Percentiles rank a stretch among this genome's conserved stretches.
Conservation (phyloP, 2,797 vertebrate genomes). For the Ispidina picta region DNA sequence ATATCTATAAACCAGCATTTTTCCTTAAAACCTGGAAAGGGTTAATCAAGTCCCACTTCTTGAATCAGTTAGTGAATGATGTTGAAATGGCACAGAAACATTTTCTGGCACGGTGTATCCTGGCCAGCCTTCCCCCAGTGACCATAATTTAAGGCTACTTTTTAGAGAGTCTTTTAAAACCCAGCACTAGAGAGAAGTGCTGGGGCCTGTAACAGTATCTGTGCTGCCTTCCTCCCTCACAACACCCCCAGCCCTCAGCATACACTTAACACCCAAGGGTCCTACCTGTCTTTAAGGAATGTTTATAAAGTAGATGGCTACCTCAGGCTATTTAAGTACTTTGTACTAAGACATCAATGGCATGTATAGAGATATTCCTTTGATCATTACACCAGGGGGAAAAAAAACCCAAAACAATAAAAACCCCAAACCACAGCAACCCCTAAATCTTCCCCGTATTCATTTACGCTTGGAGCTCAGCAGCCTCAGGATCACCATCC, state of each 20-base stretch:
- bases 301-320: constrained; percentile 51
- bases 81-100: constrained; percentile 19
- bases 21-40: constrained; percentile 6
- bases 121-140: constrained; percentile 40
- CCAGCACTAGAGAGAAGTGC: background rate
- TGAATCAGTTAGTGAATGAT: constrained; percentile 1
- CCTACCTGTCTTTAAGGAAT: constrained; percentile 62
- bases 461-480: constrained; percentile 44
- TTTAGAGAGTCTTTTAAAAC: constrained; percentile 38
- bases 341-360: constrained; percentile 67
- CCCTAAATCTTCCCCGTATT: constrained; percentile 38
- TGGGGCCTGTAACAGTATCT: constrained; percentile 26
- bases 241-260: background rate
- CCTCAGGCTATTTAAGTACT: constrained; percentile 56
- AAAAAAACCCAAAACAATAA: background rate
- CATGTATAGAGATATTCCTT: constrained; percentile 60
- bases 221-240: background rate
- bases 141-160: constrained; percentile 51
- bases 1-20: background rate
- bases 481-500: background rate
- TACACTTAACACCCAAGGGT: constrained; percentile 30
- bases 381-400: constrained; percentile 49
- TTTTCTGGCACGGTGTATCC: background rate
- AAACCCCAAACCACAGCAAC: background rate
- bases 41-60: constrained; percentile 42